Conservation (phyloP, 2,797 vertebrate genomes). For the Psittacula derbiana region DNA sequence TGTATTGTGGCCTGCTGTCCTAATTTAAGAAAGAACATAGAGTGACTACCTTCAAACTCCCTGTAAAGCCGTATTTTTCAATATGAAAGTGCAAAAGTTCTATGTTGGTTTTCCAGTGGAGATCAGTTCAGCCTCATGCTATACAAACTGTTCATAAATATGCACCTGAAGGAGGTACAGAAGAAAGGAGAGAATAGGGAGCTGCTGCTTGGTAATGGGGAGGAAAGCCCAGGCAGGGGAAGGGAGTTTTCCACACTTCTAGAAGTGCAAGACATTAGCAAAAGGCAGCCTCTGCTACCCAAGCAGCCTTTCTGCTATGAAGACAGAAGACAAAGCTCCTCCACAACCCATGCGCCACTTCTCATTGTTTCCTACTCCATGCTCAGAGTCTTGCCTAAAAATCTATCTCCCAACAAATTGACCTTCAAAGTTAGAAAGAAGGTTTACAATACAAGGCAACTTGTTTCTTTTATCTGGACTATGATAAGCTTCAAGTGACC, state of each 20-base stretch:
- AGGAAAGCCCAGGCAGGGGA: background rate
- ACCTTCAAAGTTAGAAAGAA: background rate
- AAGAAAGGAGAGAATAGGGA: background rate
- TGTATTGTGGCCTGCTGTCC: background rate
- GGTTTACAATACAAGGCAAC: background rate
- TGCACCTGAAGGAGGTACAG: background rate
- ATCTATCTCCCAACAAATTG: background rate
- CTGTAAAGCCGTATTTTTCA: background rate
- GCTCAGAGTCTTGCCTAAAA: background rate
- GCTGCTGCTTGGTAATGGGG: background rate
- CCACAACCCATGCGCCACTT: background rate
- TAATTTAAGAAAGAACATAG: background rate
- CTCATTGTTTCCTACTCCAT: background rate
- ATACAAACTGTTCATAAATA: background rate
- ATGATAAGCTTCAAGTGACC: background rate
- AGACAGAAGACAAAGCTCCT: background rate
- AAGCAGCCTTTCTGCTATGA: rapidly evolving
- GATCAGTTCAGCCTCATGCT: background rate
- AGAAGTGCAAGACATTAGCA: background rate
- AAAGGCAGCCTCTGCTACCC: background rate
- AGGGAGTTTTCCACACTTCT: background rate
- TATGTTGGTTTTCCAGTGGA: background rate
- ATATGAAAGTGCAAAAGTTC: background rate
- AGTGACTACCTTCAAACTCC: background rate
- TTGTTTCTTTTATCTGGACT: background rate